Conservation (phyloP, 2,888 invertebrate species). For the Lathronympha strigana region DNA sequence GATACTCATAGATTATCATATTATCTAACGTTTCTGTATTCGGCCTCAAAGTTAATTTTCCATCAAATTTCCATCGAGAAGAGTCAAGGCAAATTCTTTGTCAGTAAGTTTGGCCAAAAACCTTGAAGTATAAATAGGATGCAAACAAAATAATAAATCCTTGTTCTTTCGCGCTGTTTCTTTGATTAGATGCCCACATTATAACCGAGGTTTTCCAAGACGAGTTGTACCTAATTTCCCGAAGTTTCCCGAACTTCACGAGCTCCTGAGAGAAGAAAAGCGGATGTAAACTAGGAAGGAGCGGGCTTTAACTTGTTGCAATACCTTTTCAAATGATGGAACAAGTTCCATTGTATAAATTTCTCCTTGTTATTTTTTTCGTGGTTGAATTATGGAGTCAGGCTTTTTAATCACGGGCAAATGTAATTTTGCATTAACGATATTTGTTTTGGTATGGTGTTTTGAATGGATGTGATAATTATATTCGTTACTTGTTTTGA, state of each 20-base stretch:
- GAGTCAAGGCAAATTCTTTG: too few species aligned
- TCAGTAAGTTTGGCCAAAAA: neutral
- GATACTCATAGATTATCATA: too few species aligned
- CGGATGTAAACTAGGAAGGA: constrained; percentile 35
- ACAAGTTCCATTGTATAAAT: constrained; percentile 41
- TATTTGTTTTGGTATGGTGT: constrained; percentile 7
- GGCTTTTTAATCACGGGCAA: constrained; percentile 28
- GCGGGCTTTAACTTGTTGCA: constrained; percentile 42
- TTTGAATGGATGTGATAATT: too few species aligned
- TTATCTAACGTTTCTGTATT: too few species aligned
- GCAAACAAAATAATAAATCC: constrained; percentile 25
- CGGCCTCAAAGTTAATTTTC: too few species aligned
- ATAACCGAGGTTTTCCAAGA: constrained; percentile 32
- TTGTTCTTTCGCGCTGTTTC: constrained; percentile 27
- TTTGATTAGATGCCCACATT: constrained; percentile 37
- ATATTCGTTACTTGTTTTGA: too few species aligned
- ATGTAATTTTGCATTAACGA: constrained; percentile 28
- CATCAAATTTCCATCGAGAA: neutral
- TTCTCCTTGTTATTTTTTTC: constrained; percentile 30
- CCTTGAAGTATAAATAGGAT: constrained; percentile 11
- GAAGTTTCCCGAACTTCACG: constrained; percentile 29
- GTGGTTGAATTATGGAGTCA: constrained; percentile 34
- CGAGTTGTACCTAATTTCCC: constrained; percentile 32
- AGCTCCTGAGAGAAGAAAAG: constrained; percentile 30
- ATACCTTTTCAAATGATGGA: constrained; percentile 41